Evolutionary conservation across 1,140 invertebrate species (phyloP).

Genomic region (Apis laboriosa): DNA sequence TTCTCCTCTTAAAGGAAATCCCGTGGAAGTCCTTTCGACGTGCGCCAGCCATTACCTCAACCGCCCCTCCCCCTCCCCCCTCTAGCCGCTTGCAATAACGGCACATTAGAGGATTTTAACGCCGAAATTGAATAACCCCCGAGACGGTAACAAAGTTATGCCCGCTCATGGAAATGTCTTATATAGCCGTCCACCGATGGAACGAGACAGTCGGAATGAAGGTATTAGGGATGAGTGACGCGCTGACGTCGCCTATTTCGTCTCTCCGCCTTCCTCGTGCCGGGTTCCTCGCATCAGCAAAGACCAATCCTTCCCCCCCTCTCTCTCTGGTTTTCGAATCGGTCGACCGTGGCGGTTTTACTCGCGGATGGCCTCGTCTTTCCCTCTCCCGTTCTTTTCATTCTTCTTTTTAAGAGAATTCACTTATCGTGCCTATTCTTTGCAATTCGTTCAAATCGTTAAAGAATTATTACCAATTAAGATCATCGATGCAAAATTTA

Average conservation of each 20-base stretch:
- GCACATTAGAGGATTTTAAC: constrained; percentile 79
- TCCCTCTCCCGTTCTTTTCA: constrained; percentile 32
- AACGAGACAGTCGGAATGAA: constrained; percentile 75
- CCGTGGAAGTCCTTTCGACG: constrained; percentile 53
- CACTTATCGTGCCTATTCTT: background rate
- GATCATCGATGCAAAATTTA: too few relatives aligned
- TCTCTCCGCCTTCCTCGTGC: constrained; percentile 61
- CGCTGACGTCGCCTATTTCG: constrained; percentile 71
- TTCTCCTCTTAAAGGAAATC: constrained; percentile 56
- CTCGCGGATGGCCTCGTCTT: constrained; percentile 58
- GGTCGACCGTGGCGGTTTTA: constrained; percentile 66
- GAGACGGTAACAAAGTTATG: constrained; percentile 76
- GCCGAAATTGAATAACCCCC: constrained; percentile 78
- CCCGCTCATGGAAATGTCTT: constrained; percentile 73
- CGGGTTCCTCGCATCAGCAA: constrained; percentile 52
- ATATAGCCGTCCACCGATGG: constrained; percentile 51
- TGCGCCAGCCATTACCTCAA: constrained; percentile 68
- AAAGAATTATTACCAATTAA: too few relatives aligned
- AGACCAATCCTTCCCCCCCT: constrained; percentile 32
- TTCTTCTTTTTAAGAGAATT: background rate
- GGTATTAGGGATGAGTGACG: constrained; percentile 76
- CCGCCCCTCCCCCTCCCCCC: constrained; percentile 33
- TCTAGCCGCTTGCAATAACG: constrained; percentile 69
- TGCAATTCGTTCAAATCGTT: too few relatives aligned
- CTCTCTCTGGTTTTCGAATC: constrained; percentile 56